Evolutionary conservation across 2,888 invertebrate genomes (phyloP), one percentile per base, ranked within the genome.

Genomic region (Pachycephus smyrnensis): DNA sequence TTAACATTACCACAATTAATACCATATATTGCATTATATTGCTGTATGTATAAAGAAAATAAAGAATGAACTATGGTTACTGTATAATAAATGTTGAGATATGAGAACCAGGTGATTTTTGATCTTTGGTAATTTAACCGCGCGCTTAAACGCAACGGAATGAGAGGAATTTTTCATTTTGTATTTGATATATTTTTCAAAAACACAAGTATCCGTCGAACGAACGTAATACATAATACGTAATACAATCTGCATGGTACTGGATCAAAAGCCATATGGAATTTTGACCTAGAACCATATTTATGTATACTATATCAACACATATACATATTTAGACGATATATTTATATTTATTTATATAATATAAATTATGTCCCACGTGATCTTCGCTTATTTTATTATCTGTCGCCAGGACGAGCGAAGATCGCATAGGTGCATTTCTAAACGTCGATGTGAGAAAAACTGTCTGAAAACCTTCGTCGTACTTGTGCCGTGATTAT

Each of bases 61-160:
- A 23, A 23, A 23, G 23, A 55, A 23, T 23, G 6, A 55, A 81
- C 80, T 79, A 80, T 82, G 81, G 79, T 82, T 82, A 79, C 74
- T 81, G 80, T 80, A 81, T 80, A 82, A 84, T 84, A 81, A 82
- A 81, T 83, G 84, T 83, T 82, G 80, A 79, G 75, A 78, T 81
- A 80, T 75, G 81, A 55, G 55, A 55, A 55, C 23, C 1, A 9
- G 2, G 55, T 55, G 55, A 9, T 23, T 55, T 23, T 23, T 55
- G 2, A 55, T 55, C 23, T 55, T 55, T 55, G 55, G 55, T 55
- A 23, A 3, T 30, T 11, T 71, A 32, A 12, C 2, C 71, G 32
- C 23, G 6, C 11, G 31, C 71, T 71, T 3, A 11, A 71, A 11
- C 71, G 71, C 30, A 71, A 71, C 55, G 55, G 23, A 55, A 55